Percentiles rank a stretch among this genome's conserved stretches.
Evolutionary conservation across 1,140 invertebrate species (phyloP).

Genomic region (Megalopta genalis): DNA sequence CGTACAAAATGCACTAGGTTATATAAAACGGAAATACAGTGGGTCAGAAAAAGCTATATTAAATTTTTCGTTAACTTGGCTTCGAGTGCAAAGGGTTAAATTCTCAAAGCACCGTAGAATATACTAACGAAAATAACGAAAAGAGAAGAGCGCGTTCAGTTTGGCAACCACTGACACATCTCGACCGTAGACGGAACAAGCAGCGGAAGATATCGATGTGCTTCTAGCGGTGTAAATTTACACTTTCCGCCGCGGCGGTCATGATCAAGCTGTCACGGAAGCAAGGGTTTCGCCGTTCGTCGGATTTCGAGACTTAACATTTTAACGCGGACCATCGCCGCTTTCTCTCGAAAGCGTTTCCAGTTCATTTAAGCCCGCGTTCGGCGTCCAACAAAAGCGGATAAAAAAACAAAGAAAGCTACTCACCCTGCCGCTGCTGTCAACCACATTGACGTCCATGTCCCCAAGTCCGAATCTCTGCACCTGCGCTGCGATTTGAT

Average conservation of each 20-base stretch:
- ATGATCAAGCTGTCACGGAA: conserved; percentile 9
- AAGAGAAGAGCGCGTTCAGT: background rate
- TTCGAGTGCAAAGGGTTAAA: no score
- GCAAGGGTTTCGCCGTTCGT: background rate
- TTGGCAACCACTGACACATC: background rate
- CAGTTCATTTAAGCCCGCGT: background rate
- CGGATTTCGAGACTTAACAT: background rate
- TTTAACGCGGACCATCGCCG: background rate
- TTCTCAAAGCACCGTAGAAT: no score
- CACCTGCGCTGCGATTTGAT: conserved; percentile 66
- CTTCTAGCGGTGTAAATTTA: conserved; percentile 1
- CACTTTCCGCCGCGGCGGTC: background rate
- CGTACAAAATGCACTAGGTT: no score
- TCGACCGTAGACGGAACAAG: background rate
- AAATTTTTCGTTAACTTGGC: no score
- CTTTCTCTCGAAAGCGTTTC: background rate
- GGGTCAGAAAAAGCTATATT: no score
- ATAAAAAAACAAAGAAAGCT: background rate
- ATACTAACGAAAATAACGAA: no score
- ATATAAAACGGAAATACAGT: no score
- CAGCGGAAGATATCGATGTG: conserved; percentile 6
- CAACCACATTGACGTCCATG: conserved; percentile 74
- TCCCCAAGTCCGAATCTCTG: conserved; percentile 64
- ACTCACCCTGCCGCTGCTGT: conserved; percentile 77
- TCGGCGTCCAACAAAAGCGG: background rate